Percentiles rank a stretch among this genome's conserved stretches.
phyloP scores from a whole-genome alignment of 2,113 vertebrate species.

The Leiothrix lutea region DNA sequence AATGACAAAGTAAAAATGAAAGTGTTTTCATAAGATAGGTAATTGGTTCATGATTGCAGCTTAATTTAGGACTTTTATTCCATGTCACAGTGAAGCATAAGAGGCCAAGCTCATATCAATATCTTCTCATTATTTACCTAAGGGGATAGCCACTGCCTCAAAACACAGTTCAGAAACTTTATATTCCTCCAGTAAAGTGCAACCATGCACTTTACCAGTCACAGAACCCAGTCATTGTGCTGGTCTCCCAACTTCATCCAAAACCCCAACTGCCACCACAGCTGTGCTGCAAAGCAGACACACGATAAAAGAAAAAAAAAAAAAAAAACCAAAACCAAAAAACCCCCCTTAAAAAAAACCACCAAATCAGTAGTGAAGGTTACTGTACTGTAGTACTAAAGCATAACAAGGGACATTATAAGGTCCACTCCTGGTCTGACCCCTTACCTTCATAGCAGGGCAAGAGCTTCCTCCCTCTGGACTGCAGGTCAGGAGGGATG shows the following conservation, averaged over 20 bases:
- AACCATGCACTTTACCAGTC: not conserved
- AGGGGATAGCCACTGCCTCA: not conserved
- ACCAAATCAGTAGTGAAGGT: not conserved
- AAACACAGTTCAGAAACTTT: not conserved
- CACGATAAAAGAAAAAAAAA: not conserved
- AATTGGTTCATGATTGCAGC: not conserved
- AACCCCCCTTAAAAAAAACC: not conserved
- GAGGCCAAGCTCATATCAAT: not conserved
- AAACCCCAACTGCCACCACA: not conserved
- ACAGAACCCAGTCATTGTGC: not conserved
- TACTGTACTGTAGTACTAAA: not conserved
- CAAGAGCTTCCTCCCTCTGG: constrained; percentile 80
- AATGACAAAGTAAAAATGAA: not conserved
- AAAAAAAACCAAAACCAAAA: no score
- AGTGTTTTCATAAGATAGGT: not conserved
- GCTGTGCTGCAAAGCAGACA: rapidly evolving
- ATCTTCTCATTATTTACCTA: not conserved
- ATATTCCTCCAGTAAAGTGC: not conserved
- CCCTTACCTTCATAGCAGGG: constrained; percentile 95
- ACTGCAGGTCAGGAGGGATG: constrained; percentile 88
- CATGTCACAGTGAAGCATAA: not conserved
- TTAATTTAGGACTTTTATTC: not conserved
- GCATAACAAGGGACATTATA: not conserved
- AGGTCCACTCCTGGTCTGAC: not conserved
- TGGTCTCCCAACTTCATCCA: not conserved